A percentile compares a stretch with the other conserved stretches of the same genome.
Conservation (phyloP, 2,113 vertebrate genomes). For the Stercorarius parasiticus region DNA sequence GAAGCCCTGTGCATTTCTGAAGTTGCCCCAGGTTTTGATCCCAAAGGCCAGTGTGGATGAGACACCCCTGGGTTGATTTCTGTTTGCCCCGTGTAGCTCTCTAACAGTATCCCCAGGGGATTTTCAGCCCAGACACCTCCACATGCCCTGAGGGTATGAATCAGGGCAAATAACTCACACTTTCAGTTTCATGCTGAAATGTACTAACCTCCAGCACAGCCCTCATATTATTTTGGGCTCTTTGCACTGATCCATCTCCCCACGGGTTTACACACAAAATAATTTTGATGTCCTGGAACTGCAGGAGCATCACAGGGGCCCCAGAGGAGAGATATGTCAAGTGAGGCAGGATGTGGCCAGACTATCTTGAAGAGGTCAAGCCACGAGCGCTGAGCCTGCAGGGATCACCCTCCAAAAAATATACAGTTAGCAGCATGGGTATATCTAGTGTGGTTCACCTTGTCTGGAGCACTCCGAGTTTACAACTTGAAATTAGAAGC, state of each 20-base stretch:
- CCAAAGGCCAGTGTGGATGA: too few relatives aligned
- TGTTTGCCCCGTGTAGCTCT: not conserved
- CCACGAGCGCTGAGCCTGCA: not conserved
- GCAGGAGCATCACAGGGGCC: not conserved
- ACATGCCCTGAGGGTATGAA: not conserved
- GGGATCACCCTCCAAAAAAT: not conserved
- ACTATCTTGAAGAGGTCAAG: not conserved
- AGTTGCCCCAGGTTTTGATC: not conserved
- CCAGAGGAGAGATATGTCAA: not conserved
- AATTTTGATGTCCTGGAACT: not conserved
- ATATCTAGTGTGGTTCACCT: not conserved
- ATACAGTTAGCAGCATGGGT: not conserved
- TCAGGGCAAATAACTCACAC: not conserved
- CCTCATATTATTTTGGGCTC: not conserved
- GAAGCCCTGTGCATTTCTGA: not conserved
- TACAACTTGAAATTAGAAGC: not conserved
- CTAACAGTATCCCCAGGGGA: rapidly evolving
- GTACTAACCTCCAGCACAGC: not conserved
- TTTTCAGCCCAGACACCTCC: not conserved
- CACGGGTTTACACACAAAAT: not conserved
- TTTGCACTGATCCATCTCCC: not conserved
- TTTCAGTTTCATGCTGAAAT: not conserved
- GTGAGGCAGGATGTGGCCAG: not conserved
- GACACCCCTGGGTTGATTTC: not conserved
- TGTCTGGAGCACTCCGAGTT: not conserved